Conservation (phyloP, 2,113 vertebrate genomes). For the Semicossyphus pulcher region DNA sequence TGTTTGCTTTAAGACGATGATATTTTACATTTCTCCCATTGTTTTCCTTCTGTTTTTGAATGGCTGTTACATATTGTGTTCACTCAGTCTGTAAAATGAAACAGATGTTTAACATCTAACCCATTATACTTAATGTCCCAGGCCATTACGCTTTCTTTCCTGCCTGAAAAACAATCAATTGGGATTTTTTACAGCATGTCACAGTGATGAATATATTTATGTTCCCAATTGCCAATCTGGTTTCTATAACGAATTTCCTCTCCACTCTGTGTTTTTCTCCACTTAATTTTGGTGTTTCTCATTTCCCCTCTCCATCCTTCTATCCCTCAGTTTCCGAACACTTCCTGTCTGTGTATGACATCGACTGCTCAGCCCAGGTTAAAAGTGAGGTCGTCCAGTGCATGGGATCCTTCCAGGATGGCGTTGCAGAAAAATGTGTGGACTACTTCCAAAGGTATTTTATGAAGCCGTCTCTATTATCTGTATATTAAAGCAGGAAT, state of each 20-base stretch:
- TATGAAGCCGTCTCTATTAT: background rate
- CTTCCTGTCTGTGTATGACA: slow-evolving; percentile 90
- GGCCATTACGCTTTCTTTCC: background rate
- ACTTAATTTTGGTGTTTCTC: background rate
- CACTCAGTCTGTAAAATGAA: background rate
- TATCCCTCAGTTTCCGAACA: slow-evolving; percentile 90
- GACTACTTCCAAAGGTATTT: slow-evolving; percentile 93
- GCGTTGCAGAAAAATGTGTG: slow-evolving; percentile 93
- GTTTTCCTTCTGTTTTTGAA: background rate
- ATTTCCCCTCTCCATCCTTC: background rate
- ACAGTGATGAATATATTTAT: no score
- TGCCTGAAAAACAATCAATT: slow-evolving; percentile 12
- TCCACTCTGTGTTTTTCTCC: background rate
- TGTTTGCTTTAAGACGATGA: background rate
- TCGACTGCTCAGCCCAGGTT: slow-evolving; percentile 88
- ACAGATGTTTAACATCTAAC: background rate
- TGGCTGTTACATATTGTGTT: background rate
- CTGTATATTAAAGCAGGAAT: background rate
- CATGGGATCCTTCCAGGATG: slow-evolving; percentile 97
- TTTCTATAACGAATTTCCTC: background rate
- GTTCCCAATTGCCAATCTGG: background rate
- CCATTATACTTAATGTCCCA: background rate
- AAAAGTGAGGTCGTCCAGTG: slow-evolving; percentile 93
- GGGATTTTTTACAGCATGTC: no score
- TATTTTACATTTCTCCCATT: background rate